Percentiles rank a stretch among this genome's conserved stretches.
These are phyloP conservation scores for Lutjanus campechanus DNA, from an alignment of 2,797 vertebrate genomes.

Conservation along the genomic window DNA sequence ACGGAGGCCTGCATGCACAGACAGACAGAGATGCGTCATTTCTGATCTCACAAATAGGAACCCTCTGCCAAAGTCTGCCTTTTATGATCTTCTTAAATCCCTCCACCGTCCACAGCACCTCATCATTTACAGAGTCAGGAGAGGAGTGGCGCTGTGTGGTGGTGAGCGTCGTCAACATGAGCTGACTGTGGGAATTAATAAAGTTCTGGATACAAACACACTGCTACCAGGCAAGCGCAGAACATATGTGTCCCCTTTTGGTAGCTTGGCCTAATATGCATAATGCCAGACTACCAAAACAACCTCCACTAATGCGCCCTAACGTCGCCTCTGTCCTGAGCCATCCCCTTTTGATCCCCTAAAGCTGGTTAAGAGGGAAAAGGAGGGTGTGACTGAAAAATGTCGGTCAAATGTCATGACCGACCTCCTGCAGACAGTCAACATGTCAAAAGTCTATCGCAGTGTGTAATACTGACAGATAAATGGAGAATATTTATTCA, in stretches of 20 bases:
- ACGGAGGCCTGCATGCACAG: slow-evolving; percentile 52
- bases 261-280: slow-evolving; percentile 44
- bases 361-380: slow-evolving; percentile 61
- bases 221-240: slow-evolving; percentile 16
- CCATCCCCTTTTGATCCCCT: slow-evolving; percentile 52
- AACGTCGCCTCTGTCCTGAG: slow-evolving; percentile 16
- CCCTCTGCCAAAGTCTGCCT: slow-evolving; percentile 41
- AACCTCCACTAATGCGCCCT: slow-evolving; percentile 49
- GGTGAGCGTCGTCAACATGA: slow-evolving; percentile 21
- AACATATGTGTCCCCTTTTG: slow-evolving; percentile 53
- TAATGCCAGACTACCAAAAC: slow-evolving; percentile 53
- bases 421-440: slow-evolving; percentile 10
- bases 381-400: slow-evolving; percentile 45
- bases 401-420: slow-evolving; percentile 40
- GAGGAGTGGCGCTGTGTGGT: slow-evolving; percentile 10
- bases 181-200: slow-evolving; percentile 33
- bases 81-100: slow-evolving; percentile 50
- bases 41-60: slow-evolving; percentile 59
- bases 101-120: slow-evolving; percentile 30
- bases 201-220: slow-evolving; percentile 21
- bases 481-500: not conserved
- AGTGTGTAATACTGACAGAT: not conserved
- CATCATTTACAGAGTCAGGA: slow-evolving; percentile 30
- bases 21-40: slow-evolving; percentile 51
- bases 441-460: not conserved